phyloP scores from a whole-genome alignment of 23 tunicate genomes.

The Trididemnum clinides region DNA sequence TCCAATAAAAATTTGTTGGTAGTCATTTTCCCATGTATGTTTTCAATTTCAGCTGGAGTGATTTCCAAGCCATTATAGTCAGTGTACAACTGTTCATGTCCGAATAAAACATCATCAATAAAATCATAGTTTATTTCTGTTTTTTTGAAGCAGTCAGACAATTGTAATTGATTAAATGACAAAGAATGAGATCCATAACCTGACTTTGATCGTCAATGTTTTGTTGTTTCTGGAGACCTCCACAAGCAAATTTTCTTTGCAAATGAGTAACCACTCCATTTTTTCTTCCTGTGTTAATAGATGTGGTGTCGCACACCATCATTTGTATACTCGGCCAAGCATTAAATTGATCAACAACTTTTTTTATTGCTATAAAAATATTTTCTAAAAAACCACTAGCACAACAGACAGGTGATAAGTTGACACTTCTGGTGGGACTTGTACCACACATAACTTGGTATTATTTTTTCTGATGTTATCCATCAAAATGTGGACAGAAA shows the following conservation, averaged over 20 bases:
- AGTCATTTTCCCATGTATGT: no score
- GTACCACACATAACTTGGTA: neutral
- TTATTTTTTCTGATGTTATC: neutral
- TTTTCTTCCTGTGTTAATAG: no score
- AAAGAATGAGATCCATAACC: neutral
- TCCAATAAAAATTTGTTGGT: no score
- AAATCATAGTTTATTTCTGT: no score
- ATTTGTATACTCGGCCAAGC: slow-evolving; percentile 6
- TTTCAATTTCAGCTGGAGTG: no score
- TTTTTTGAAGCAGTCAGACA: neutral
- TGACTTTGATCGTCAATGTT: no score
- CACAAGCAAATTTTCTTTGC: no score
- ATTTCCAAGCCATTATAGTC: no score
- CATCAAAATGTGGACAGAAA: neutral
- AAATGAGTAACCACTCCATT: no score
- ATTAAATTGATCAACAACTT: neutral
- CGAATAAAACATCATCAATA: no score
- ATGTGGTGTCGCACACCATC: neutral
- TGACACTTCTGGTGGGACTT: neutral
- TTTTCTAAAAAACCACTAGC: neutral
- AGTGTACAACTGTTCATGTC: no score
- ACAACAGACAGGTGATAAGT: neutral
- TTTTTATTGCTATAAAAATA: neutral
- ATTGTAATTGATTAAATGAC: neutral
- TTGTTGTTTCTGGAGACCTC: no score